A percentile compares a stretch with the other conserved stretches of the same genome.
Conservation (phyloP, 2,113 vertebrate genomes). For the Carassius carassius region DNA sequence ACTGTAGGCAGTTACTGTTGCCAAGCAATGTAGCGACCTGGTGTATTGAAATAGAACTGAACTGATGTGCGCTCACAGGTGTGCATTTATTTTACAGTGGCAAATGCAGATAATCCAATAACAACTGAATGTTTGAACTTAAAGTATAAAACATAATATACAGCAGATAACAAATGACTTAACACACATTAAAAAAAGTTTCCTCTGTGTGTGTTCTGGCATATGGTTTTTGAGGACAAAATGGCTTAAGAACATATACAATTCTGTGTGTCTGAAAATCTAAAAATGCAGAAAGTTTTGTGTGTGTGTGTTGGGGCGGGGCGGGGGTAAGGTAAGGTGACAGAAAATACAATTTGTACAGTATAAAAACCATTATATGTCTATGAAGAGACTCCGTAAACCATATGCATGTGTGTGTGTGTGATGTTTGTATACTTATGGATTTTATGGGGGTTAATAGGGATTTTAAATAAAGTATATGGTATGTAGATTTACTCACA, state of each 20-base stretch:
- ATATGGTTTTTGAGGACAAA: too few species aligned
- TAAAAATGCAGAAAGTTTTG: neutral
- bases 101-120: neutral
- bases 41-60: neutral
- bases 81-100: neutral
- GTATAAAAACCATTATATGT: neutral
- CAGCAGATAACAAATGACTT: neutral
- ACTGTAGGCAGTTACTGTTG: slow-evolving; percentile 5
- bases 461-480: neutral
- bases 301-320: neutral
- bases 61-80: neutral
- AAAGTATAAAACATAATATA: neutral
- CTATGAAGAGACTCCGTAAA: too few species aligned
- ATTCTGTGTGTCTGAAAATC: neutral
- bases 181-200: neutral
- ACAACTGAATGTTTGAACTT: neutral
- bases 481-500: slow-evolving; percentile 71
- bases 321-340: neutral
- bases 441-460: neutral
- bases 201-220: neutral
- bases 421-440: too few species aligned
- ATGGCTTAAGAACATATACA: too few species aligned
- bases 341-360: neutral
- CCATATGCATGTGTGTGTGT: too few species aligned
- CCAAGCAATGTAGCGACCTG: neutral